Evolutionary conservation across 2,113 vertebrate species (phyloP).

Genomic region (Ancistrus triradiatus): DNA sequence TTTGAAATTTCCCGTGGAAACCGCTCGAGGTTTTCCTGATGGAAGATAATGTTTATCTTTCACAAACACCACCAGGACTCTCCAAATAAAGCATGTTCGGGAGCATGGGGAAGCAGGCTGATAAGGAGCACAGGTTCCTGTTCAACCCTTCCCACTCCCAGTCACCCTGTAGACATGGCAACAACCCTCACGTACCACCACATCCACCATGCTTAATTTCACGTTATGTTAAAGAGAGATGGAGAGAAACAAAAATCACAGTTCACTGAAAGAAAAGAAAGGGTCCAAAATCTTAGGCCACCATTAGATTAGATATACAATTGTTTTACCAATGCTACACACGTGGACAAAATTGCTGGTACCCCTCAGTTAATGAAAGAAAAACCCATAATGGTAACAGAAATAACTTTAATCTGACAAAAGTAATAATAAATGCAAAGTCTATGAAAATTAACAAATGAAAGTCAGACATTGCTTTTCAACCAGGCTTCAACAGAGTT

Average conservation of each 20-base stretch:
- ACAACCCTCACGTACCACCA: conserved; percentile 29
- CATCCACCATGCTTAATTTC: conserved; percentile 22
- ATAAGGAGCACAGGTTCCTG: conserved; percentile 93
- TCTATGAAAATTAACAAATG: too few species aligned
- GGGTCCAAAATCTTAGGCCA: not conserved
- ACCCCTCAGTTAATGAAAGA: too few species aligned
- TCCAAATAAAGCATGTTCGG: conserved; percentile 95
- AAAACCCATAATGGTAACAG: too few species aligned
- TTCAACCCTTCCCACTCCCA: conserved; percentile 57
- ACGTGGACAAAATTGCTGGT: too few species aligned
- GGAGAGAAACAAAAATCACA: not conserved
- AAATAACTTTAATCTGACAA: too few species aligned
- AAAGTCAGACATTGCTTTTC: too few species aligned
- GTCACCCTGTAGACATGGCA: conserved; percentile 34
- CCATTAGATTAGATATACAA: not conserved
- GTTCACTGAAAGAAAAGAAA: not conserved
- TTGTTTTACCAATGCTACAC: too few species aligned
- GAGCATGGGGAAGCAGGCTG: conserved; percentile 72
- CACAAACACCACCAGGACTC: conserved; percentile 95
- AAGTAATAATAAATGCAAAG: too few species aligned
- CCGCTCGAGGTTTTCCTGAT: conserved; percentile 97
- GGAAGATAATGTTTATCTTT: conserved; percentile 99
- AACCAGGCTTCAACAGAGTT: too few species aligned
- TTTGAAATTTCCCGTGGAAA: conserved; percentile 99
- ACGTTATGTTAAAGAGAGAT: conserved; percentile 9